These are phyloP conservation scores for Campoletis sonorensis DNA, from an alignment of 1,140 invertebrate genomes.

Conservation along the genomic window DNA sequence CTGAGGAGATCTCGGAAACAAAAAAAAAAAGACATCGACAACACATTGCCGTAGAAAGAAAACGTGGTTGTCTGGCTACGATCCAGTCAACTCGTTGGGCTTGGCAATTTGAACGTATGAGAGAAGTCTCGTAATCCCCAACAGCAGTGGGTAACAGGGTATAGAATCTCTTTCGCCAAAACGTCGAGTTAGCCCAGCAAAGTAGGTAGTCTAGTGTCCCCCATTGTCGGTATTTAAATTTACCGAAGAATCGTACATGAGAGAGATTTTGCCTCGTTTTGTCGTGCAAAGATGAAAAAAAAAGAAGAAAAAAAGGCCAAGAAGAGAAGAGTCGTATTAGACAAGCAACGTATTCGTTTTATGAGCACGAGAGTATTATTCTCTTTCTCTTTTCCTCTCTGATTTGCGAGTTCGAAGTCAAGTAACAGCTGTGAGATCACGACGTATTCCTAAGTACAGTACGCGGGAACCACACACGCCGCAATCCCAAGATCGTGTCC, in stretches of 20 bases:
- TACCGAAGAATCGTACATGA: slow-evolving; percentile 66
- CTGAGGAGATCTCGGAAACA: background rate
- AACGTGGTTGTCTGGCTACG: slow-evolving; percentile 61
- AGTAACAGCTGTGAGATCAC: slow-evolving; percentile 65
- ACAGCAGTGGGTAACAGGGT: slow-evolving; percentile 24
- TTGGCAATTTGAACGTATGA: background rate
- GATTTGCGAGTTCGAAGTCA: slow-evolving; percentile 71
- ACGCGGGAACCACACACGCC: slow-evolving; percentile 49
- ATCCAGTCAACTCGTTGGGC: slow-evolving; percentile 58
- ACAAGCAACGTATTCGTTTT: slow-evolving; percentile 9
- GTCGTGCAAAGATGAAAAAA: slow-evolving; percentile 43
- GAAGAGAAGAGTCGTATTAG: background rate
- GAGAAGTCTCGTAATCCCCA: slow-evolving; percentile 34
- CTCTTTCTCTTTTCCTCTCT: slow-evolving; percentile 46
- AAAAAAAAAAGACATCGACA: slow-evolving; percentile 65
- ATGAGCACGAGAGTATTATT: background rate
- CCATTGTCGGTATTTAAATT: slow-evolving; percentile 72
- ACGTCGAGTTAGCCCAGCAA: slow-evolving; percentile 57
- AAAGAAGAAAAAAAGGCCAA: background rate
- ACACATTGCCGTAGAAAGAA: slow-evolving; percentile 55
- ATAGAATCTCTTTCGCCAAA: slow-evolving; percentile 60
- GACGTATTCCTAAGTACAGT: slow-evolving; percentile 16
- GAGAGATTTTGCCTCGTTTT: slow-evolving; percentile 70
- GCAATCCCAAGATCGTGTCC: slow-evolving; percentile 66
- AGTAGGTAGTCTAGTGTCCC: slow-evolving; percentile 14